These are phyloP conservation scores for Dicyrtoma fusca DNA, from an alignment of 2,888 invertebrate species.

Conservation along the genomic window DNA sequence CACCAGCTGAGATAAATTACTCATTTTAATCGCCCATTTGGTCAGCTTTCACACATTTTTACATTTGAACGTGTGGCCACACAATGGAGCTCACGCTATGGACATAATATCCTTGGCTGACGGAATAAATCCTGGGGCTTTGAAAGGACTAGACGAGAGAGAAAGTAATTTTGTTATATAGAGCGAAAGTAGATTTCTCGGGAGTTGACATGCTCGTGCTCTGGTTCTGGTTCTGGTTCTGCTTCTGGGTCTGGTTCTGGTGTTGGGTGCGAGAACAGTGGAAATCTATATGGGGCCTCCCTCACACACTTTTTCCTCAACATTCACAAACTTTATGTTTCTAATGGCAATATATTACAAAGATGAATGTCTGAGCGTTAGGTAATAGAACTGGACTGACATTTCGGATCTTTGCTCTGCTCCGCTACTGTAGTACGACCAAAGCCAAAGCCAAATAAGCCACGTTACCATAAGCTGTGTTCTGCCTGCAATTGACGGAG, in stretches of 20 bases:
- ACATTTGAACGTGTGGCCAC: background rate
- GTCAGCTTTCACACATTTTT: slow-evolving; percentile 34
- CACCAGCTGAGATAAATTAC: slow-evolving; percentile 39
- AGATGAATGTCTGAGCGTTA: slow-evolving; percentile 14
- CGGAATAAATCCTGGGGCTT: background rate
- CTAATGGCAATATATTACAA: slow-evolving; percentile 29
- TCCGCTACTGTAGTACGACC: no score
- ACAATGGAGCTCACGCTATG: background rate
- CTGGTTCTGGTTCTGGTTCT: no score
- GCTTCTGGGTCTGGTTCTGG: no score
- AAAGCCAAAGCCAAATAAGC: no score
- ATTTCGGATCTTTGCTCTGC: no score
- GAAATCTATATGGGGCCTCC: background rate
- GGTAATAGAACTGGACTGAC: no score
- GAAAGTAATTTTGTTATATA: background rate
- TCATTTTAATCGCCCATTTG: slow-evolving; percentile 38
- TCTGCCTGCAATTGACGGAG: no score
- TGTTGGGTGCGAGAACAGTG: background rate
- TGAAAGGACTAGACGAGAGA: background rate
- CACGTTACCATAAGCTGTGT: no score
- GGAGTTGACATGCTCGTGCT: slow-evolving; percentile 15
- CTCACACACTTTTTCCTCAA: slow-evolving; percentile 5
- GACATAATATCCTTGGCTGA: background rate
- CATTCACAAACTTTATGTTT: slow-evolving; percentile 26
- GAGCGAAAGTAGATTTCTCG: background rate